Evolutionary conservation across 2,113 vertebrate genomes (phyloP).

Genomic region (Narcine bancroftii): DNA sequence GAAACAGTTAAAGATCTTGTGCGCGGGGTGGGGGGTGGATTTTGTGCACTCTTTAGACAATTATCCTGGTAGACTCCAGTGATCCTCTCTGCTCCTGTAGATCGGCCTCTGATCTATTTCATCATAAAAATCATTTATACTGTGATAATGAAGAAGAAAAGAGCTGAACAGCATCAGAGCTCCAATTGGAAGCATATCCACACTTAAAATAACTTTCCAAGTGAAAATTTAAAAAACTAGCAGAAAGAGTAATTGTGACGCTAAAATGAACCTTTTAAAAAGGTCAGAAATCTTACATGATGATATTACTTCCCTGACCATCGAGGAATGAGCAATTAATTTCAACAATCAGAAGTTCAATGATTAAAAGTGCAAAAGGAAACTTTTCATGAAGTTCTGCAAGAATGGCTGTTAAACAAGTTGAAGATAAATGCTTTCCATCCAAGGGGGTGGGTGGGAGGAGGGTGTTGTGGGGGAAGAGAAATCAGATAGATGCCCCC

Average conservation of each 20-base stretch:
- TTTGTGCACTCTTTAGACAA: too few relatives aligned
- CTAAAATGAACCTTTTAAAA: background rate
- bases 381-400: background rate
- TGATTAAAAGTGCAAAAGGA: background rate
- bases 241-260: background rate
- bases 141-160: background rate
- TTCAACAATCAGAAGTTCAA: background rate
- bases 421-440: too few relatives aligned
- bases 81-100: too few relatives aligned
- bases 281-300: background rate
- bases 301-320: background rate
- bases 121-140: background rate
- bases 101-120: too few relatives aligned
- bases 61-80: too few relatives aligned
- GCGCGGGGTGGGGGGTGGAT: too few relatives aligned
- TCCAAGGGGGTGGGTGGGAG: too few relatives aligned
- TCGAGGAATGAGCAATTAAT: background rate
- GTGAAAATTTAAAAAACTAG: background rate
- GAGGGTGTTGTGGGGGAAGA: too few relatives aligned
- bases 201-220: background rate
- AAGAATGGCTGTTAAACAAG: background rate
- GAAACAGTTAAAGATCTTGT: too few relatives aligned
- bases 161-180: background rate
- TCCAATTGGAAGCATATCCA: background rate
- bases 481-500: background rate